These are phyloP conservation scores for Isotomurus palustris DNA, from an alignment of 2,888 invertebrate species.

Conservation along the genomic window DNA sequence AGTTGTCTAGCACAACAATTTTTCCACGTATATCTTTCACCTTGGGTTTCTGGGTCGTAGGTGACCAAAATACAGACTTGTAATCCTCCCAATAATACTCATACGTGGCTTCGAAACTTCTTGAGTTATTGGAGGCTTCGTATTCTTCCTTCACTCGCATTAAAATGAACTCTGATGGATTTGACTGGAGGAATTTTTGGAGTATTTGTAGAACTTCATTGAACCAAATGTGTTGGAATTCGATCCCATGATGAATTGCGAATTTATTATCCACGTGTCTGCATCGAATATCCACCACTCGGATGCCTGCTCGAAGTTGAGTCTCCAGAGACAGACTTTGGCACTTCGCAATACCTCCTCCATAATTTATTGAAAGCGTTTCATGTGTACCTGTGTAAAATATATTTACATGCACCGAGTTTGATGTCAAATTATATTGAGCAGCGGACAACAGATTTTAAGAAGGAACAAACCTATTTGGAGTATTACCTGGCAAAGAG, in stretches of 20 bases:
- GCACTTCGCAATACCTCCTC: conserved; percentile 7
- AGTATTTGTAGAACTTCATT: neutral
- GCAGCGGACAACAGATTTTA: too few species aligned
- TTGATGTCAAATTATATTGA: too few species aligned
- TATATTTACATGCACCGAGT: too few species aligned
- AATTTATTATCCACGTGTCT: conserved; percentile 6
- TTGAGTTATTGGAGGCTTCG: neutral
- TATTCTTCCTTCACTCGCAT: conserved; percentile 13
- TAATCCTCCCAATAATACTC: neutral
- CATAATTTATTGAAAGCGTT: neutral
- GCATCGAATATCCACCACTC: conserved; percentile 8
- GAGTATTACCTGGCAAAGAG: too few species aligned
- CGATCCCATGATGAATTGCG: conserved; percentile 6
- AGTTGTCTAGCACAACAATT: conserved; percentile 2
- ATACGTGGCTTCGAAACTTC: neutral
- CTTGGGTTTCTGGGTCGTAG: neutral
- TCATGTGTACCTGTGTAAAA: conserved; percentile 2
- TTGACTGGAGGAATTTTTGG: neutral
- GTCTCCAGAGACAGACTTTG: neutral
- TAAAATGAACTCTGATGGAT: neutral
- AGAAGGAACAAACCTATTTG: too few species aligned
- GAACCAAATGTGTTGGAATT: neutral
- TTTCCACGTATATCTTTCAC: neutral
- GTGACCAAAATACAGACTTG: neutral
- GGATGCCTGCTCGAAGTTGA: neutral